These are phyloP conservation scores for Aleiodes alternator DNA, from an alignment of 2,888 invertebrate species.

Conservation along the genomic window DNA sequence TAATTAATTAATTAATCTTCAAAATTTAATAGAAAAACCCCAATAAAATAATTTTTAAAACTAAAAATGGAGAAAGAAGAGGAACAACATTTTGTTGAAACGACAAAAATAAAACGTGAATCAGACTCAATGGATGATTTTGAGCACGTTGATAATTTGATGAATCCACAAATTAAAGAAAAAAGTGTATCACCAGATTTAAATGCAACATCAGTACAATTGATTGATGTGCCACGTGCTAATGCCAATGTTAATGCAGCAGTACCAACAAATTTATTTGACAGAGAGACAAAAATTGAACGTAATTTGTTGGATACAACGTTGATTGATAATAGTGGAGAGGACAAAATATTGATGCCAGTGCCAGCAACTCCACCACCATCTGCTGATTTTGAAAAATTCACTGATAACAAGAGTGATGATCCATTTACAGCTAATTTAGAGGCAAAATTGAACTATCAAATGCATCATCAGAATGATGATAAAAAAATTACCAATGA, in stretches of 20 bases:
- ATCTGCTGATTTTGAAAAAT: constrained; percentile 67
- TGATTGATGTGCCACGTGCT: constrained; percentile 63
- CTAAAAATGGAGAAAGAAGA: constrained; percentile 39
- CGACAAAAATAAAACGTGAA: constrained; percentile 76
- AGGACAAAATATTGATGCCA: constrained; percentile 54
- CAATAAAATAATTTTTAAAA: neutral
- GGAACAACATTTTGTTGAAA: neutral
- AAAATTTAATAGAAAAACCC: too few species aligned
- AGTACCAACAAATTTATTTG: constrained; percentile 46
- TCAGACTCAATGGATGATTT: constrained; percentile 85
- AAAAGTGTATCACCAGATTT: constrained; percentile 9
- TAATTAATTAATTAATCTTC: too few species aligned
- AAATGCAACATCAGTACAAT: constrained; percentile 52
- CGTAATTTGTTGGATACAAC: constrained; percentile 62
- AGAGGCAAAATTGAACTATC: constrained; percentile 14
- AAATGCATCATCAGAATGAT: constrained; percentile 54
- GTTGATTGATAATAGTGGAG: constrained; percentile 52
- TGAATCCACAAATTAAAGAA: neutral
- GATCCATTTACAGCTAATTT: constrained; percentile 51
- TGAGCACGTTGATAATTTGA: constrained; percentile 83
- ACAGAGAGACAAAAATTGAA: constrained; percentile 47
- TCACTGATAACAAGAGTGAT: constrained; percentile 40
- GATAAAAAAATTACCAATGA: constrained; percentile 64
- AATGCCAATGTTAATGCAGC: constrained; percentile 25
- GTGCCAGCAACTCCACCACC: constrained; percentile 69